Evolutionary conservation across 2,113 vertebrate genomes (phyloP).

Genomic region (Pteropus alecto): DNA sequence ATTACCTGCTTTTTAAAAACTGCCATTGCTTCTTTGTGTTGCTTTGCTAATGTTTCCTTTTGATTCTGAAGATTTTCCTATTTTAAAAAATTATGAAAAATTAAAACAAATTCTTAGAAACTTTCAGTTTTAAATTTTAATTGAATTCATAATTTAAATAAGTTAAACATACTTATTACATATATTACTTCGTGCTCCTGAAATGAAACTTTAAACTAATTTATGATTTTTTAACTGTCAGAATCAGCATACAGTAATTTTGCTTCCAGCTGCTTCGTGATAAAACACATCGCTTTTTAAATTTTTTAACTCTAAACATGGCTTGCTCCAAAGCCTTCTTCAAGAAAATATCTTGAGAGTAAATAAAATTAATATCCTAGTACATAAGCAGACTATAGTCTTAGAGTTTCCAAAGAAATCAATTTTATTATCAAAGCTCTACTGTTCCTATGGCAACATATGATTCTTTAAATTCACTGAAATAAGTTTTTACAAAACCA

Average conservation of each 20-base stretch:
- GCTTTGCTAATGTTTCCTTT: slow-evolving; percentile 81
- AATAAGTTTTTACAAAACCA: slow-evolving; percentile 28
- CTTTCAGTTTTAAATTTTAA: slow-evolving; percentile 31
- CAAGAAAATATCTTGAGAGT: slow-evolving; percentile 32
- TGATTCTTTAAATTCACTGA: neutral
- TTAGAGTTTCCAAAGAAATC: neutral
- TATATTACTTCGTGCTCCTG: neutral
- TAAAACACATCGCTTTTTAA: neutral
- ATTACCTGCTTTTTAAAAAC: slow-evolving; percentile 91
- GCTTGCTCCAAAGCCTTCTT: slow-evolving; percentile 6
- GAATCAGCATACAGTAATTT: slow-evolving; percentile 20
- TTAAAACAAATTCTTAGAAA: slow-evolving; percentile 32
- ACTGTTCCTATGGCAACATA: neutral
- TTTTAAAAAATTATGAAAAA: slow-evolving; percentile 65
- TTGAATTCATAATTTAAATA: slow-evolving; percentile 20
- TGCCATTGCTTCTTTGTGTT: slow-evolving; percentile 87
- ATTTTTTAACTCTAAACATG: neutral
- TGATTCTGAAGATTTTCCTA: slow-evolving; percentile 88
- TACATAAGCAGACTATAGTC: neutral
- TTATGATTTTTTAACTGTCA: neutral
- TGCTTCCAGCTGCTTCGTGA: neutral
- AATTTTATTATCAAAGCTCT: slow-evolving; percentile 25
- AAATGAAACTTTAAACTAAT: slow-evolving; percentile 33
- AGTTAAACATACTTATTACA: neutral
- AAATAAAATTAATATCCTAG: slow-evolving; percentile 20